Conservation (phyloP, 2,797 vertebrate genomes). For the Amazona finschi region DNA sequence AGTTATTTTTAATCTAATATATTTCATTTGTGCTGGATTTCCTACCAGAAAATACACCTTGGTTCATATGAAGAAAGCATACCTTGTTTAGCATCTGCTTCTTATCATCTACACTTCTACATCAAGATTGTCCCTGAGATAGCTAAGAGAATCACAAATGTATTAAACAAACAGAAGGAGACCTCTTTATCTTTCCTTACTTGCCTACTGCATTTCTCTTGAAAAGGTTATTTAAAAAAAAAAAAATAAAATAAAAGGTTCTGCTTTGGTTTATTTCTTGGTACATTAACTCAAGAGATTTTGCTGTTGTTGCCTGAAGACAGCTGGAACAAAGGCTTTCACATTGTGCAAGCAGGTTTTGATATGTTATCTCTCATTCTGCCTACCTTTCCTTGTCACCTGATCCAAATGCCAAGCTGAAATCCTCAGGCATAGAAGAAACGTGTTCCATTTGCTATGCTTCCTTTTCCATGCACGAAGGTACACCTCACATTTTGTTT, state of each 20-base stretch:
- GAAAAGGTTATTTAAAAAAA: neutral
- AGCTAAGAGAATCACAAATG: slow-evolving; percentile 3
- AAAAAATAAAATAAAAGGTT: neutral
- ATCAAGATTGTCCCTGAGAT: slow-evolving; percentile 29
- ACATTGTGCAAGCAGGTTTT: neutral
- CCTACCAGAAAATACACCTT: neutral
- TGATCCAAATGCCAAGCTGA: neutral
- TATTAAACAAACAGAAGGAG: slow-evolving; percentile 28
- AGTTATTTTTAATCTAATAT: slow-evolving; percentile 9
- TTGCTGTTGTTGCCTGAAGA: slow-evolving; percentile 5
- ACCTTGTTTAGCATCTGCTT: neutral
- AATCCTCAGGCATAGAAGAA: neutral
- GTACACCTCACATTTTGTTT: neutral
- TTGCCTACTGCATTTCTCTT: neutral
- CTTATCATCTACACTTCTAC: slow-evolving; percentile 12
- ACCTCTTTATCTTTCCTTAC: slow-evolving; percentile 15
- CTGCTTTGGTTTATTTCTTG: slow-evolving; percentile 14
- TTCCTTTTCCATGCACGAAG: neutral
- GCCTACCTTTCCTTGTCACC: neutral
- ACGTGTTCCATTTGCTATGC: neutral
- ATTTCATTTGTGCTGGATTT: slow-evolving; percentile 1
- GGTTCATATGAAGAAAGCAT: neutral
- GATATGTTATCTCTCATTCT: neutral
- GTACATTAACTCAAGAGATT: slow-evolving; percentile 29
- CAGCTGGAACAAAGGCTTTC: neutral